Conservation (phyloP, 2,888 invertebrate genomes). For the Caenorhabditis uteleia region DNA sequence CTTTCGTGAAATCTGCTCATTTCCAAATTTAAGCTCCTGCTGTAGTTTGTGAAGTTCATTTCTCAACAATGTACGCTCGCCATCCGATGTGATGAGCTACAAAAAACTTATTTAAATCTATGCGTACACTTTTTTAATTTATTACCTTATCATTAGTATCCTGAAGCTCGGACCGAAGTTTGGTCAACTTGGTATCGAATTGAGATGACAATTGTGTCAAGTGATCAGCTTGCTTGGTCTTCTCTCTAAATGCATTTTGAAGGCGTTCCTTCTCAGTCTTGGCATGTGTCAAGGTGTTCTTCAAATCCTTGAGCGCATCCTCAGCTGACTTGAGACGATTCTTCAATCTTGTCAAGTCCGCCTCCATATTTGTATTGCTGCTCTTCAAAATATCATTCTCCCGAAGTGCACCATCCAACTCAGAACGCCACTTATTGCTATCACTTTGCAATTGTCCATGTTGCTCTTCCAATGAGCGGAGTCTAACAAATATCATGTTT, state of each 20-base stretch:
- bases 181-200: slow-evolving; percentile 61
- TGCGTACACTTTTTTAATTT: not conserved
- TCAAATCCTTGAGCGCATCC: slow-evolving; percentile 58
- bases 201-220: slow-evolving; percentile 58
- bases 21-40: slow-evolving; percentile 66
- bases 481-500: slow-evolving; percentile 8
- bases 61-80: slow-evolving; percentile 58
- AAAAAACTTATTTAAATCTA: slow-evolving; percentile 1
- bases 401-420: slow-evolving; percentile 51
- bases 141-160: slow-evolving; percentile 63
- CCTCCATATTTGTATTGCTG: slow-evolving; percentile 55
- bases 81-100: slow-evolving; percentile 63
- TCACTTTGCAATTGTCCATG: slow-evolving; percentile 58
- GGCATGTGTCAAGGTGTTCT: slow-evolving; percentile 51
- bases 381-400: slow-evolving; percentile 62
- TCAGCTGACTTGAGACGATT: slow-evolving; percentile 59
- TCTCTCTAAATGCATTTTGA: slow-evolving; percentile 65
- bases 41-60: slow-evolving; percentile 59
- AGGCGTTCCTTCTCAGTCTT: slow-evolving; percentile 64
- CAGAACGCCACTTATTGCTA: slow-evolving; percentile 51
- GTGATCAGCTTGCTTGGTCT: slow-evolving; percentile 65
- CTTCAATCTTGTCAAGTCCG: slow-evolving; percentile 55
- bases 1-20: slow-evolving; percentile 67
- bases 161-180: slow-evolving; percentile 62
- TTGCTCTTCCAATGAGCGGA: slow-evolving; percentile 63